Evolutionary conservation across 2,888 invertebrate species (phyloP), one percentile per base, ranked within the genome.

Genomic region (Acanthosoma haemorrhoidale): DNA sequence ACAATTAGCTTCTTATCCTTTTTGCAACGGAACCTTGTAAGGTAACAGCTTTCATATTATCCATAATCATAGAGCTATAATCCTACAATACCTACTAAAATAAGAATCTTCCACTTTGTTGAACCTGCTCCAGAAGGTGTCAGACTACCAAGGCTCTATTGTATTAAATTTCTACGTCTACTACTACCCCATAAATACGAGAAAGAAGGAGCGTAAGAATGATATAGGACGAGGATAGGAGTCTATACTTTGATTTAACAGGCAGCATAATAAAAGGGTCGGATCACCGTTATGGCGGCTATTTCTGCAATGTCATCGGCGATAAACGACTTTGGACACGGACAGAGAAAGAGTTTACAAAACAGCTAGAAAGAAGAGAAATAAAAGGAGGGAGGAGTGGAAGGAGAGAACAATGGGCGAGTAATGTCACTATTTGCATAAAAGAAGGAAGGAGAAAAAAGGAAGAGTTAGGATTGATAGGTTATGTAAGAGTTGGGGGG

Each of bases 161-260:
- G n/a, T n/a, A n/a, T n/a, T n/a, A n/a, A n/a, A n/a, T n/a, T n/a
- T n/a, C n/a, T n/a, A n/a, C n/a, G n/a, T n/a, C n/a, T n/a, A n/a
- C n/a, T n/a, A n/a, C n/a, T n/a, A n/a, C n/a, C n/a, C n/a, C n/a
- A n/a, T n/a, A n/a, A n/a, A n/a, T n/a, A n/a, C n/a, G 3, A 34
- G 64, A 78, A 29, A 18, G 61, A 39, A 21, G 9, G 31, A 11
- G 21, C 15, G 18, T 32, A 38, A 41, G 41, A 32, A 34, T n/a
- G 34, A 76, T 74, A 76, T 76, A n/a, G n/a, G n/a, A n/a, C n/a
- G n/a, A n/a, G n/a, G n/a, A n/a, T n/a, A n/a, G n/a, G n/a, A n/a
- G n/a, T n/a, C n/a, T n/a, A n/a, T n/a, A n/a, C n/a, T n/a, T n/a
- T n/a, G n/a, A n/a, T n/a, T 51, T 51, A 51, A n/a, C 51, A 2